These are phyloP conservation scores for Danio jaintianensis DNA, from an alignment of 2,797 vertebrate species.

Conservation along the genomic window DNA sequence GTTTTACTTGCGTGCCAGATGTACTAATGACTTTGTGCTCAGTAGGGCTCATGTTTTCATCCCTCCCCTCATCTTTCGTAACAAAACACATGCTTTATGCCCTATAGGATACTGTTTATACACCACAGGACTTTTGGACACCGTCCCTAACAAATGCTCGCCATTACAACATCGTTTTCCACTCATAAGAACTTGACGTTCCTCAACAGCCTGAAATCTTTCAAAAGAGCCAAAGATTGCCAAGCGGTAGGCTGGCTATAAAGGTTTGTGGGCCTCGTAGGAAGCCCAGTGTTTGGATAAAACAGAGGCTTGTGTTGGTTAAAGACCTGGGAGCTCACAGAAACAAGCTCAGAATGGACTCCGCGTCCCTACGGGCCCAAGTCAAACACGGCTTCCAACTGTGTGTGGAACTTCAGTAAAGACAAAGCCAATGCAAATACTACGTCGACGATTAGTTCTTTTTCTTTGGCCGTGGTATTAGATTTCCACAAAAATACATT, in stretches of 20 bases:
- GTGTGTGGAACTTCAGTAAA: neutral
- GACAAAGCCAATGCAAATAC: conserved; percentile 25
- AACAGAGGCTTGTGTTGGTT: conserved; percentile 60
- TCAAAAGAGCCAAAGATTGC: conserved; percentile 63
- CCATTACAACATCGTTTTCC: conserved; percentile 32
- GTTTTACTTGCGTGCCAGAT: conserved; percentile 60
- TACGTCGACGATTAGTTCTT: neutral
- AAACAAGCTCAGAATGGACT: conserved; percentile 61
- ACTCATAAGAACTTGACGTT: conserved; percentile 45
- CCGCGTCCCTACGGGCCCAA: conserved; percentile 61
- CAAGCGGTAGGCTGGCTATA: conserved; percentile 66
- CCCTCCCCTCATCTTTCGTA: conserved; percentile 55
- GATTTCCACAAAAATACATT: conserved; percentile 1
- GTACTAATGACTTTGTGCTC: conserved; percentile 64
- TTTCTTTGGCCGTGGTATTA: neutral
- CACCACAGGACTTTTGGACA: conserved; percentile 14
- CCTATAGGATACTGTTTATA: conserved; percentile 27
- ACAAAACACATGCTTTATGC: conserved; percentile 39
- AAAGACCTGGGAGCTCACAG: conserved; percentile 65
- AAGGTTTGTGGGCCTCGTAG: conserved; percentile 69
- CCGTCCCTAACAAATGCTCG: conserved; percentile 19
- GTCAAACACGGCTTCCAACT: conserved; percentile 45
- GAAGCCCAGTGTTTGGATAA: conserved; percentile 53
- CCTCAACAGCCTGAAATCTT: conserved; percentile 60
- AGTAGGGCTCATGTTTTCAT: conserved; percentile 51